Conservation (phyloP, 2,888 invertebrate genomes). For the Apodemia mormo region DNA sequence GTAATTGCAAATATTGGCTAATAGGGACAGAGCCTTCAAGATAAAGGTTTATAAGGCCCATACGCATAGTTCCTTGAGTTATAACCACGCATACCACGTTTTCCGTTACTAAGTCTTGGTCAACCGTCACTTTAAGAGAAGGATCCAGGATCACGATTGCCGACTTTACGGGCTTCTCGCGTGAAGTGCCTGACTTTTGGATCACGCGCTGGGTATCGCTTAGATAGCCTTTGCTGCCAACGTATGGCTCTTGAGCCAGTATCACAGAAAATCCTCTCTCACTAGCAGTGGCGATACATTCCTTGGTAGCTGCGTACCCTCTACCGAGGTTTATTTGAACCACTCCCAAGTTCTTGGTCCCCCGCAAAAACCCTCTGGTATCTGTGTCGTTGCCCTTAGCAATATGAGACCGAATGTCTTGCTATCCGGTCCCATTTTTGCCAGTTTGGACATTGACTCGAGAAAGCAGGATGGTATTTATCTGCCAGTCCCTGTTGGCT, state of each 20-base stretch:
- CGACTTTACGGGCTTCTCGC: neutral
- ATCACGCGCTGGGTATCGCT: neutral
- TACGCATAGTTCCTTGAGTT: accelerated
- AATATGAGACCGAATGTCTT: neutral
- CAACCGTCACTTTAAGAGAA: neutral
- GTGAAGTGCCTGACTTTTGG: neutral
- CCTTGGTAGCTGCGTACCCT: neutral
- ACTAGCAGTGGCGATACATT: neutral
- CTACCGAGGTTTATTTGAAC: neutral
- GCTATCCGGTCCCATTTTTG: neutral
- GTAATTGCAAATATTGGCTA: neutral
- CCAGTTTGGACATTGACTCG: neutral
- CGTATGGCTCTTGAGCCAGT: neutral
- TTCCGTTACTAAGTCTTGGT: neutral
- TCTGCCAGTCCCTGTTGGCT: neutral
- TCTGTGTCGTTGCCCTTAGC: neutral
- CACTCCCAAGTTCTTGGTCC: neutral
- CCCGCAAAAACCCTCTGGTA: too few species aligned
- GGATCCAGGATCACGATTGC: neutral
- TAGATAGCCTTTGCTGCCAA: neutral
- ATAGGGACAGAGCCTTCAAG: neutral
- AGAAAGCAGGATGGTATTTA: neutral
- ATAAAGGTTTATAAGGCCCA: neutral
- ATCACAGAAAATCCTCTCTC: too few species aligned
- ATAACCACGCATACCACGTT: neutral